Base-by-base conservation (phyloP, 1,140 invertebrate species). In the Druon quercuslanigerum region DNA sequence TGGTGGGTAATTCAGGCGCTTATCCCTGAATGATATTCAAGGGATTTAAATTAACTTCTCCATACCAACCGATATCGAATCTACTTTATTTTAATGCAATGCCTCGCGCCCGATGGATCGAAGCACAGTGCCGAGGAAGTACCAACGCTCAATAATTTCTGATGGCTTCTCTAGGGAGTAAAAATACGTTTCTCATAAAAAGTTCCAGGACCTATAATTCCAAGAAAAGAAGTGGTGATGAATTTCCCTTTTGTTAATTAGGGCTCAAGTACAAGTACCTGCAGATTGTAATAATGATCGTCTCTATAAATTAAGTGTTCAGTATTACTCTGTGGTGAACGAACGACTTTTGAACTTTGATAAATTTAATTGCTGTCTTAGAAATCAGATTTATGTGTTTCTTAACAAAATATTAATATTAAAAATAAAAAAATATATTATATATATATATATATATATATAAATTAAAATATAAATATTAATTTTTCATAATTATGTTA, bases 31-130 rank as follows among this genome's bases (percentile, higher is more conserved):
- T 84, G 79, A 83, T 83, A 86, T 87, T 86, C 78, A 76, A 66
- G 51, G 75, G 79, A 85, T 86, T 84, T 84, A 81, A 87, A 87
- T 87, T 87, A 88, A 87, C 82, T 84, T 85, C 82, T 84, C 20
- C 82, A 84, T 80, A 75, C 60, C 80, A 84, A 70, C 50, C 78
- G 84, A 88, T 87, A 88, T 87, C 86, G 84, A 88, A 86, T 88
- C 84, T 79, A 83, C 81, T 88, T 88, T 88, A 89, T 88, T 85
- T 86, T 88, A 88, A 89, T 87, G 76, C 60, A 52, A 80, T 85
- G 79, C 73, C 74, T 70, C 40, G 72, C 77, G 71, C 56, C 71
- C 51, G 66, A 71, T 78, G 73, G 11, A 72, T 46, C 16, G 54
- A 75, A 77, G 71, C 50, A 25, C 71, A 25, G 19, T 17, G 70